phyloP scores from a whole-genome alignment of 1,140 invertebrate genomes.

The Venustaconcha ellipsiformis region DNA sequence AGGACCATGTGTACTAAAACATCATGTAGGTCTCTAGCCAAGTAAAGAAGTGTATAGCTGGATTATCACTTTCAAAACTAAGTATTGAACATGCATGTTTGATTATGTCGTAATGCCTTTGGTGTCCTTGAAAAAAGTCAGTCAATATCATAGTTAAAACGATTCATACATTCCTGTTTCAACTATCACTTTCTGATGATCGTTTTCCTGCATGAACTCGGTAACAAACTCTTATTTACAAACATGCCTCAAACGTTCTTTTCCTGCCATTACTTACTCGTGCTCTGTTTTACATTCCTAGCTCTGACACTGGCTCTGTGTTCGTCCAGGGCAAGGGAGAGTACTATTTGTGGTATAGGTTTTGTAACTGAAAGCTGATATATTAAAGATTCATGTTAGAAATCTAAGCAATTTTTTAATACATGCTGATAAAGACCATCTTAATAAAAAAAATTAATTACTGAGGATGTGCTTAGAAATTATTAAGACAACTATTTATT shows the following conservation, averaged over 20 bases:
- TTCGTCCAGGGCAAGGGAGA: neutral
- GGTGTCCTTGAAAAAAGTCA: too few species aligned
- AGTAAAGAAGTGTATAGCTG: neutral
- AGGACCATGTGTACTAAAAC: too few species aligned
- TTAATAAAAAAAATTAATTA: too few species aligned
- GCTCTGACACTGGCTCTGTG: neutral
- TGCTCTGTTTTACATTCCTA: neutral
- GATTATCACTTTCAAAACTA: conserved; percentile 9
- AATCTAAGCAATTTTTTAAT: too few species aligned
- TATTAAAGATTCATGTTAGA: too few species aligned
- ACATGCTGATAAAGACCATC: too few species aligned
- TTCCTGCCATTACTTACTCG: neutral
- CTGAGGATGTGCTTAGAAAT: too few species aligned
- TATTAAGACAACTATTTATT: too few species aligned
- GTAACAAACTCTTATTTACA: neutral
- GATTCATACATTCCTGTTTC: neutral
- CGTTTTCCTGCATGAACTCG: neutral
- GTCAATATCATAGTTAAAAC: too few species aligned
- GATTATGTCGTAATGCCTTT: too few species aligned
- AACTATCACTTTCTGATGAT: neutral
- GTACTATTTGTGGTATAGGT: too few species aligned
- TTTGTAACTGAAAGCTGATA: too few species aligned
- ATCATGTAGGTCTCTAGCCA: neutral
- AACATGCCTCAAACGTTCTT: conserved; percentile 1
- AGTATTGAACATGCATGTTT: neutral